These are phyloP conservation scores for Lucilia cuprina DNA, from an alignment of 1,140 invertebrate genomes.

Conservation along the genomic window DNA sequence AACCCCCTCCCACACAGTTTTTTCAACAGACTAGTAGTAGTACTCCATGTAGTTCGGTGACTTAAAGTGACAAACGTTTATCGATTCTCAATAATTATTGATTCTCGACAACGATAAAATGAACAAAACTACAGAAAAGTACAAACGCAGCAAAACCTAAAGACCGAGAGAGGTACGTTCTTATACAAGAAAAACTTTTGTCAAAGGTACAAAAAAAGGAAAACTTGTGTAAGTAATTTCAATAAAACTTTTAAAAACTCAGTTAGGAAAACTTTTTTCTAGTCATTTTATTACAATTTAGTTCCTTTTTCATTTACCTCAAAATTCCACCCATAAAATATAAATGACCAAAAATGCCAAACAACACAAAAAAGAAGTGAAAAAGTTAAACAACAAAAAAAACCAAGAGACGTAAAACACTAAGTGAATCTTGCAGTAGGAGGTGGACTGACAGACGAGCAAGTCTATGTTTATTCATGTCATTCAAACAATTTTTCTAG, in stretches of 20 bases:
- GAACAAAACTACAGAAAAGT: not conserved
- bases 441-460: not conserved
- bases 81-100: constrained; percentile 32
- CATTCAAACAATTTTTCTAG: not conserved
- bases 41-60: not conserved
- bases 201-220: not conserved
- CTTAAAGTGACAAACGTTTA: constrained; percentile 31
- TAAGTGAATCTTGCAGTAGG: not conserved
- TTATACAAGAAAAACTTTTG: not conserved
- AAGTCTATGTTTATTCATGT: not conserved
- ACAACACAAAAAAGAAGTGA: not conserved
- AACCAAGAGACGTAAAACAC: not conserved
- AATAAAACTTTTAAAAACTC: constrained; percentile 6
- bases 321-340: not conserved
- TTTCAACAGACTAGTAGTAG: not conserved
- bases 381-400: too few species aligned
- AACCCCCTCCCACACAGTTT: not conserved
- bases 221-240: not conserved
- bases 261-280: not conserved
- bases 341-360: not conserved
- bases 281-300: constrained; percentile 2
- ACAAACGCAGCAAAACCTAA: not conserved
- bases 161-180: not conserved
- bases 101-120: not conserved
- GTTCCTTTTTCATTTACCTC: not conserved